Conservation (phyloP, 2,888 invertebrate genomes). For the Odontocolon sp. region DNA sequence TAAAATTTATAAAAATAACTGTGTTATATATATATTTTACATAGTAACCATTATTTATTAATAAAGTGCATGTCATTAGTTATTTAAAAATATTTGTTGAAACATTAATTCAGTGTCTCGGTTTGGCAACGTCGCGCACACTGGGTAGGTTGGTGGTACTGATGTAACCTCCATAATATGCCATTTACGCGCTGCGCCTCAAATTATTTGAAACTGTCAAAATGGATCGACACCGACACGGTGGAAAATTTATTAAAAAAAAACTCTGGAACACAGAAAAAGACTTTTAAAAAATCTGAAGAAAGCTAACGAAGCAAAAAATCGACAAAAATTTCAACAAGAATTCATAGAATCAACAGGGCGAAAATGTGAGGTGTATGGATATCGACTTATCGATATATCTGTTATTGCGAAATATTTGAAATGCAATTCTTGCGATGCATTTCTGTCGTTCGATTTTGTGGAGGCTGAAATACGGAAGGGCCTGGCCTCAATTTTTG, state of each 20-base stretch:
- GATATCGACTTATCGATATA: background rate
- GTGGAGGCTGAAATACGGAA: constrained; percentile 4
- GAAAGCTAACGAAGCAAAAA: background rate
- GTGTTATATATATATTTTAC: no score
- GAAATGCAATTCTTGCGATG: background rate
- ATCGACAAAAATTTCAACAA: background rate
- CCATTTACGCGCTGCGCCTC: background rate
- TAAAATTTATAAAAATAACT: background rate
- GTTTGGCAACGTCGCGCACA: background rate
- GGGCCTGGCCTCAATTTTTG: background rate
- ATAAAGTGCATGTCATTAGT: no score
- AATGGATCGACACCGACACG: background rate
- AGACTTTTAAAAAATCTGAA: background rate
- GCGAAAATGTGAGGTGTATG: background rate
- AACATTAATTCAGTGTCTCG: no score
- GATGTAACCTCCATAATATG: background rate
- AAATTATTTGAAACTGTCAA: background rate
- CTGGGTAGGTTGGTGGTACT: background rate
- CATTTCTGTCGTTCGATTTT: background rate
- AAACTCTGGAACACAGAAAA: background rate
- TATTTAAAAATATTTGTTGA: no score
- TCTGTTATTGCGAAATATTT: background rate
- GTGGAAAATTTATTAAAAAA: background rate
- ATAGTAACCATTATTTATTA: no score
- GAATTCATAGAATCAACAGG: background rate